These are phyloP conservation scores for Lasioglossum albipes DNA, from an alignment of 1,140 invertebrate genomes.

Conservation along the genomic window DNA sequence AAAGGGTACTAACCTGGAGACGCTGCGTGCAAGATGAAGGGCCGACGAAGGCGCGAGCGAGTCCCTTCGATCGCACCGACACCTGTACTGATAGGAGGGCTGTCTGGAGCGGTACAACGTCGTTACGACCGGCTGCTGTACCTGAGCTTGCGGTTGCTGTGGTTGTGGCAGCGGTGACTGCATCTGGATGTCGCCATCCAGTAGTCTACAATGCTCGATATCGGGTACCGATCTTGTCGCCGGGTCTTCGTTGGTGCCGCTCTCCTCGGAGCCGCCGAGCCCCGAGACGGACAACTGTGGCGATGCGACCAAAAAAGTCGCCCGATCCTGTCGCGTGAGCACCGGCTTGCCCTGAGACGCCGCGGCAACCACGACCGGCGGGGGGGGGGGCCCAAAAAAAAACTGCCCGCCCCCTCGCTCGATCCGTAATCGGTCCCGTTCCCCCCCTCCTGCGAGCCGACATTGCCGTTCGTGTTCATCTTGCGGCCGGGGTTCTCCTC, in stretches of 20 bases:
- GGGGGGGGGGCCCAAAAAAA: no score
- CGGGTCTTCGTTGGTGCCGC: constrained; percentile 83
- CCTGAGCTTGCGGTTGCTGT: constrained; percentile 63
- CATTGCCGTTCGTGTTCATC: constrained; percentile 77
- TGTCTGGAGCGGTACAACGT: constrained; percentile 71
- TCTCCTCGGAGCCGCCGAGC: constrained; percentile 89
- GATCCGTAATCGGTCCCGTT: constrained; percentile 79
- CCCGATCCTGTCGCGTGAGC: constrained; percentile 90
- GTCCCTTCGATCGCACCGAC: constrained; percentile 86
- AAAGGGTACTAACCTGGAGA: constrained; percentile 81
- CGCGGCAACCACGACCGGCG: constrained; percentile 80
- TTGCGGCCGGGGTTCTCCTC: constrained; percentile 33
- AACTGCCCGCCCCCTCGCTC: constrained; percentile 90
- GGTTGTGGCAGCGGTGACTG: constrained; percentile 81
- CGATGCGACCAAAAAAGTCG: constrained; percentile 86
- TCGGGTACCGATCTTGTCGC: constrained; percentile 92
- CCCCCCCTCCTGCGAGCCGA: constrained; percentile 74
- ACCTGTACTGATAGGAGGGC: constrained; percentile 76
- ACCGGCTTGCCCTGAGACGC: constrained; percentile 84
- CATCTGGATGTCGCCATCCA: constrained; percentile 73
- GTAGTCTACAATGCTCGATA: constrained; percentile 89
- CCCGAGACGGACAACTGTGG: constrained; percentile 86
- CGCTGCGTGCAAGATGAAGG: constrained; percentile 86
- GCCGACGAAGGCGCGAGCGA: constrained; percentile 88
- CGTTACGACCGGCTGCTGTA: constrained; percentile 57